These are phyloP conservation scores for Sinocyclocheilus grahami DNA, from an alignment of 2,113 vertebrate genomes.

Conservation along the genomic window DNA sequence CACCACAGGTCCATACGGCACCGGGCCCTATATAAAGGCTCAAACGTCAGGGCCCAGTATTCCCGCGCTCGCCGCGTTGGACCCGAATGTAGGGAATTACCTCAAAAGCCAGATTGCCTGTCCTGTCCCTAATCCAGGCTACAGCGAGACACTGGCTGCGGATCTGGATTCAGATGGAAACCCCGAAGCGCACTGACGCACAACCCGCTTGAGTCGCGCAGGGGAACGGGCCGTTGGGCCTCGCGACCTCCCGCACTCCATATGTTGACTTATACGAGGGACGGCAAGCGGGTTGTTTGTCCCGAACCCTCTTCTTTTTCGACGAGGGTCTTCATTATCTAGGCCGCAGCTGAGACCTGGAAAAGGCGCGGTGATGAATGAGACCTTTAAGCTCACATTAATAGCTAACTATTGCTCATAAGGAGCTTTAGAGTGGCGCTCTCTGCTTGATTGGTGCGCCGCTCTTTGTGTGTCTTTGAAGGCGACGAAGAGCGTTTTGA, in stretches of 20 bases:
- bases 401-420: slow-evolving; percentile 53
- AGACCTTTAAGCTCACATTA: slow-evolving; percentile 58
- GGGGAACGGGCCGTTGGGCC: background rate
- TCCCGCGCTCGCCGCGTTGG: background rate
- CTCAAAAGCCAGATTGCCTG: slow-evolving; percentile 49
- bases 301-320: slow-evolving; percentile 19
- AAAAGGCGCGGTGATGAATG: slow-evolving; percentile 52
- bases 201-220: background rate
- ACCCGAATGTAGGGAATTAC: slow-evolving; percentile 33
- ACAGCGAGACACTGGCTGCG: slow-evolving; percentile 40
- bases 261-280: slow-evolving; percentile 27
- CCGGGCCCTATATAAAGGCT: slow-evolving; percentile 38
- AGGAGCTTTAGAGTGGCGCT: slow-evolving; percentile 44
- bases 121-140: slow-evolving; percentile 49
- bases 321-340: slow-evolving; percentile 52
- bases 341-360: slow-evolving; percentile 45
- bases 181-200: slow-evolving; percentile 50
- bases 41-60: background rate
- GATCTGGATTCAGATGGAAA: background rate
- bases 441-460: slow-evolving; percentile 46
- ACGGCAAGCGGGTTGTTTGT: slow-evolving; percentile 32
- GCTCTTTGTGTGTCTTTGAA: slow-evolving; percentile 28
- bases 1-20: slow-evolving; percentile 39
- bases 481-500: background rate
- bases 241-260: slow-evolving; percentile 20